Percentiles rank a stretch among this genome's conserved stretches.
These are phyloP conservation scores for Zygogramma bicolorata DNA, from an alignment of 2,888 invertebrate genomes.

Conservation along the genomic window DNA sequence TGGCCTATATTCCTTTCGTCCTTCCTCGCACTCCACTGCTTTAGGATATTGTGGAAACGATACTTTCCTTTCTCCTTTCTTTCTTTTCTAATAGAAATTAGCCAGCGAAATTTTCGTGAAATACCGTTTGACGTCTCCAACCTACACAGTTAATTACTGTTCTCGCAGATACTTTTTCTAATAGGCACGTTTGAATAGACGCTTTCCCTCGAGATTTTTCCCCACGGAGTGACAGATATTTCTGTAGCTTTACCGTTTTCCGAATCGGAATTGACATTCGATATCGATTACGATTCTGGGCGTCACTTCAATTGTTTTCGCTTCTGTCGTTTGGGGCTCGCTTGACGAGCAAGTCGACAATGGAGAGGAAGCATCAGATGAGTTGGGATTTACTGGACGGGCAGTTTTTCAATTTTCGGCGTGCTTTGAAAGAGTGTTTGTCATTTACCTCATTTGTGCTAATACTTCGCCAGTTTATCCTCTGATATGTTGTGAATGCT, in stretches of 20 bases:
- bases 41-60: not conserved
- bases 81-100: constrained; percentile 33
- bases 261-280: not conserved
- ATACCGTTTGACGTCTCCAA: constrained; percentile 33
- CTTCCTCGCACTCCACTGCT: not conserved
- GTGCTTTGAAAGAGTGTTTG: no score
- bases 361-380: no score
- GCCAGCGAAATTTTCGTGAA: constrained; percentile 17
- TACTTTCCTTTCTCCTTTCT: constrained; percentile 2
- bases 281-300: not conserved
- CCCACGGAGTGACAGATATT: not conserved
- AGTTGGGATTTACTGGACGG: no score
- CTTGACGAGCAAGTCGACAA: not conserved
- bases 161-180: constrained; percentile 28
- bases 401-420: no score
- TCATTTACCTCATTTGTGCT: no score
- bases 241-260: not conserved
- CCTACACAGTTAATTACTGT: constrained; percentile 35
- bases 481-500: no score
- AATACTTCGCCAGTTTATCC: no score
- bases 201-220: constrained; percentile 1
- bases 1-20: not conserved
- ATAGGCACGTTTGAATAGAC: constrained; percentile 26
- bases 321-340: not conserved
- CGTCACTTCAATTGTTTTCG: not conserved